phyloP scores from a whole-genome alignment of 1,140 invertebrate species.

The Drosophila kurseongensis region DNA sequence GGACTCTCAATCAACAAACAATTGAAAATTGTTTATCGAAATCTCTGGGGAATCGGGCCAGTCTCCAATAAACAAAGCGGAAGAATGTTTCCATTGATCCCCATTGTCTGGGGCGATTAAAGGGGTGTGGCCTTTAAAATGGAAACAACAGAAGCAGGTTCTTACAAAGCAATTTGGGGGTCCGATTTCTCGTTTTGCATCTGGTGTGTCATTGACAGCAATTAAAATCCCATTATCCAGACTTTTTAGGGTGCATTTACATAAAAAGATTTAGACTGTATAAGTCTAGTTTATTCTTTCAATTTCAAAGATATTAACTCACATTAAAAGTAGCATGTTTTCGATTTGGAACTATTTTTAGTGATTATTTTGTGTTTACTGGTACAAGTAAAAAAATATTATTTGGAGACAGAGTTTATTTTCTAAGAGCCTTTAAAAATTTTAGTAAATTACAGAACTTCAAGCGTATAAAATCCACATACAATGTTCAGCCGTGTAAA shows the following conservation, averaged over 20 bases:
- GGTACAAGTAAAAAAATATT: no score
- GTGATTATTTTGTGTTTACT: no score
- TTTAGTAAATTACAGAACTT: no score
- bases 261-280: no score
- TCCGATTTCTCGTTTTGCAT: slow-evolving; percentile 1
- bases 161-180: slow-evolving; percentile 7
- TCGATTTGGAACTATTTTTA: no score
- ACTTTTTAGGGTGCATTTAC: neutral
- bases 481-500: no score
- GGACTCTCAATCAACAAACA: slow-evolving; percentile 49
- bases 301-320: no score
- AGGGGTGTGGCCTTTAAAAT: slow-evolving; percentile 22
- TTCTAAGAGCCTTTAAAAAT: no score
- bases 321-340: no score
- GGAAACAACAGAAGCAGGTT: slow-evolving; percentile 7
- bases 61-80: slow-evolving; percentile 36
- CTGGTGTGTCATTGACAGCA: neutral
- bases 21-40: slow-evolving; percentile 57
- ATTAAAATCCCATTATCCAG: neutral
- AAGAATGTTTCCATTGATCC: slow-evolving; percentile 18
- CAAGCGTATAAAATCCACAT: no score
- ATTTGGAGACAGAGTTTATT: no score
- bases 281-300: no score
- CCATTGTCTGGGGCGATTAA: slow-evolving; percentile 14
- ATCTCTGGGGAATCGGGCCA: slow-evolving; percentile 32